Evolutionary conservation across 2,113 vertebrate species (phyloP), one percentile per base, ranked within the genome.

Genomic region (Burhinus oedicnemus): DNA sequence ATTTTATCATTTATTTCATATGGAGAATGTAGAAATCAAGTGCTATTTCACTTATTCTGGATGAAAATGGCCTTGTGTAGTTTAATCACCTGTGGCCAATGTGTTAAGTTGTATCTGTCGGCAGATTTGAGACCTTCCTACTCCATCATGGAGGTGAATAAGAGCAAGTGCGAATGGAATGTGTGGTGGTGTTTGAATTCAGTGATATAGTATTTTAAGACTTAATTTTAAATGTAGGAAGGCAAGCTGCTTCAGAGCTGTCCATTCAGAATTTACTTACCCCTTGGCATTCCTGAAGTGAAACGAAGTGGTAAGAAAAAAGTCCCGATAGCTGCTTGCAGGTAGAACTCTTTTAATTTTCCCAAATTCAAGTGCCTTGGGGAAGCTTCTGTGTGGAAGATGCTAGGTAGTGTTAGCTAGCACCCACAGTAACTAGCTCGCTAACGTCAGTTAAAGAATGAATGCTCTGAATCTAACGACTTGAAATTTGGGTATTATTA

Each of bases 11-110:
- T 9, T 65, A 12, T 72, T 9, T n/a, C 32, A 3, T 30, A 10
- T 0, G 0, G n/a, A 38, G 40, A 66, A n/a, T 0, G 0, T 76
- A 79, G 40, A 54, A 90, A 52, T 62, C 3, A 12, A 71, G n/a
- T 54, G 22, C 23, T 75, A 0, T 78, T 87, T 89, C 75, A 23
- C n/a, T 89, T 66, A 34, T 6, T 64, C 27, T 70, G 62, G 15
- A 55, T 15, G 7, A 65, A 26, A 91, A 49, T 72, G 32, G 10
- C 47, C 44, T 81, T 66, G 62, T 80, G 11, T 62, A 40, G 20
- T 78, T 83, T 25, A 52, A 34, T 65, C 15, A 15, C 6, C 15
- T 54, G 49, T 72, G 38, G 42, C 61, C 4, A 77, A 0, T 61
- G 40, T 69, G 22, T 52, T 49, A 51, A 8, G 6, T 68, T 86